Conservation (phyloP, 2,888 invertebrate species). For the Pherbina coryleti region DNA sequence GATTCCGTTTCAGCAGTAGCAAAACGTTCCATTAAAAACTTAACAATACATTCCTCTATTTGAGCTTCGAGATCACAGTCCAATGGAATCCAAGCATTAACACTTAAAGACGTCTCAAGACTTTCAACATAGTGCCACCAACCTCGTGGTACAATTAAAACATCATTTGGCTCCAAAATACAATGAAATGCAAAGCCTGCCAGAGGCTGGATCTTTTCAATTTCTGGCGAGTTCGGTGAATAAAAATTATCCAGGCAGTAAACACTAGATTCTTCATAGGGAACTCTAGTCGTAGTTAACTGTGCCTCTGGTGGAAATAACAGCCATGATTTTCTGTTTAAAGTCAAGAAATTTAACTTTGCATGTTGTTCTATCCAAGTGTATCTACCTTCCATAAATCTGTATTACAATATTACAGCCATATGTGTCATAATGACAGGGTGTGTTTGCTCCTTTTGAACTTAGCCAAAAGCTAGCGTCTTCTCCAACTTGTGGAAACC, state of each 20-base stretch:
- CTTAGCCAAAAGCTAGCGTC: slow-evolving; percentile 92
- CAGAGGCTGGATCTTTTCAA: slow-evolving; percentile 44
- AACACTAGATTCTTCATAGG: slow-evolving; percentile 96
- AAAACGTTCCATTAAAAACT: slow-evolving; percentile 76
- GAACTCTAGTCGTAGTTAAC: slow-evolving; percentile 85
- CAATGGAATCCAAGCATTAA: slow-evolving; percentile 82
- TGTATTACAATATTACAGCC: slow-evolving; percentile 94
- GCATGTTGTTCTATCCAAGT: too few relatives aligned
- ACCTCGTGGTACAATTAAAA: slow-evolving; percentile 87
- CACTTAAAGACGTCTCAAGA: slow-evolving; percentile 76
- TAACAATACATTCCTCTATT: slow-evolving; percentile 76
- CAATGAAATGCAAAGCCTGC: slow-evolving; percentile 70
- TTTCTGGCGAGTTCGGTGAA: slow-evolving; percentile 70
- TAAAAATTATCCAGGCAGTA: slow-evolving; percentile 88
- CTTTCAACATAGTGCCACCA: slow-evolving; percentile 99
- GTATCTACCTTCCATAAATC: slow-evolving; percentile 81
- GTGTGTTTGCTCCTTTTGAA: slow-evolving; percentile 88
- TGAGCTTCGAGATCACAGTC: slow-evolving; percentile 60
- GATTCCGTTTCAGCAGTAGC: slow-evolving; percentile 72
- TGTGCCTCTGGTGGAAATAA: slow-evolving; percentile 86
- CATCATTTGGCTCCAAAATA: slow-evolving; percentile 85
- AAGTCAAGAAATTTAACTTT: background rate
- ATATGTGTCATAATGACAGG: slow-evolving; percentile 94
- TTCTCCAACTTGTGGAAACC: slow-evolving; percentile 78
- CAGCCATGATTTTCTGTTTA: slow-evolving; percentile 87